Base-by-base conservation (phyloP, 2,888 invertebrate species). In the Atethmia centrago region DNA sequence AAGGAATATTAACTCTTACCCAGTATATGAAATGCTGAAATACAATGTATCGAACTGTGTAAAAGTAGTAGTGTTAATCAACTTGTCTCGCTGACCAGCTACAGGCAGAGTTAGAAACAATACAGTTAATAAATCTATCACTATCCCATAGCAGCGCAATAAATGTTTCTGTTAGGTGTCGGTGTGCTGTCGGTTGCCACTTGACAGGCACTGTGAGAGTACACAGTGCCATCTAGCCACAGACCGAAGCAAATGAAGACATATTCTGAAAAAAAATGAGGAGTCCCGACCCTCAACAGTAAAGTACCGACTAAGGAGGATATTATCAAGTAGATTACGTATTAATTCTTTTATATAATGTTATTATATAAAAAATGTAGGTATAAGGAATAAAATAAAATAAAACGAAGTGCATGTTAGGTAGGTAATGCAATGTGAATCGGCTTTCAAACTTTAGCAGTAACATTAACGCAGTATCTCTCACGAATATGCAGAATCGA, bases 381-480 rank as follows among this genome's bases (percentile, higher is more conserved):
- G 0, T n/a, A 19, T 25, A 40, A 61, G 25, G 0, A n/a, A 36
- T 36, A n/a, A 42, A 42, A 14, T 28, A 21, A 4, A n/a, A 47
- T 63, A 3, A 28, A 45, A 28, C 21, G 14, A 61, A 62, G 14
- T 19, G 3, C 16, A 49, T 28, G 10, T 8, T 16, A 28, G 0
- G 9, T 61, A 45, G 49, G 12, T n/a, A 36, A 42, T 9, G 21
- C 19, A 59, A 14, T 8, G 21, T 31, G 9, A 36, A 42, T 55
- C n/a, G 21, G 8, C 1, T 56, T 59, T 66, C 25, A 28, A 62
- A 51, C 62, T 53, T 56, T 36, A 76, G 19, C 69, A n/a, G 36
- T 19, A 51, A 77, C 75, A 77, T 58, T 21, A 16, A 40, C 21
- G 12, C 21, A 53, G 47, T 51, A 45, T 55, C 14, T 53, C 76